Percentiles rank a stretch among this genome's conserved stretches.
These are phyloP conservation scores for Pseudomyrmex flavicornis DNA, from an alignment of 1,140 invertebrate genomes.

Conservation along the genomic window DNA sequence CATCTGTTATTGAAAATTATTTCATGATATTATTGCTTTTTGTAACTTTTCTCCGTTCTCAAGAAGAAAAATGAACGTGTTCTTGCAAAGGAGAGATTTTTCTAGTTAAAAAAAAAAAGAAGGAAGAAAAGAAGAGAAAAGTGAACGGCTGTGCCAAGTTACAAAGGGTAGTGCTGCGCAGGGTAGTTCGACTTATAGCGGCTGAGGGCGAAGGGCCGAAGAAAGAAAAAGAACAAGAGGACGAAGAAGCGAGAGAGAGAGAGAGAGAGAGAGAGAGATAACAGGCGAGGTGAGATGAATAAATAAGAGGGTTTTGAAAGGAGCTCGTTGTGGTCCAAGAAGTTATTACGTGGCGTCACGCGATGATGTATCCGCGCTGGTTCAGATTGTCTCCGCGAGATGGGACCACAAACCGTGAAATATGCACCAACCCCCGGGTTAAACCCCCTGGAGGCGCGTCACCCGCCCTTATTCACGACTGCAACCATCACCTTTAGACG, in stretches of 20 bases:
- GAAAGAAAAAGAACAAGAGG: constrained; percentile 18
- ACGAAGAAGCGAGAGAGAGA: constrained; percentile 46
- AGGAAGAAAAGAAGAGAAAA: constrained; percentile 4
- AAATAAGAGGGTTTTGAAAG: constrained; percentile 85
- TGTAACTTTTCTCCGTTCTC: constrained; percentile 12
- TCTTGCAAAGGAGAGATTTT: constrained; percentile 18
- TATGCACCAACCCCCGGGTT: constrained; percentile 83
- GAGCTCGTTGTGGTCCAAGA: constrained; percentile 74
- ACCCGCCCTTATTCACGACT: constrained; percentile 79
- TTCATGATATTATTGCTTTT: background rate
- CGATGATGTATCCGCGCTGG: constrained; percentile 85
- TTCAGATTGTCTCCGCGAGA: constrained; percentile 85
- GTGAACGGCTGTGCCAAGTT: constrained; percentile 25
- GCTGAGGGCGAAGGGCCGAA: constrained; percentile 4
- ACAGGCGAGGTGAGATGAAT: constrained; percentile 83
- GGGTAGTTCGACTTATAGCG: constrained; percentile 9
- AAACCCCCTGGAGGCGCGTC: constrained; percentile 79
- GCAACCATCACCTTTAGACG: constrained; percentile 80
- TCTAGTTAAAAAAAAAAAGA: background rate
- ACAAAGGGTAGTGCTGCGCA: constrained; percentile 17
- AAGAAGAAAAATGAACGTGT: constrained; percentile 27
- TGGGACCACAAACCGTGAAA: constrained; percentile 85
- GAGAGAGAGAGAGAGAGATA: constrained; percentile 69
- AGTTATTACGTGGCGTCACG: constrained; percentile 85
- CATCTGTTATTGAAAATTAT: constrained; percentile 2